These are phyloP conservation scores for Desoria tigrina DNA, from an alignment of 2,888 invertebrate species.

Conservation along the genomic window DNA sequence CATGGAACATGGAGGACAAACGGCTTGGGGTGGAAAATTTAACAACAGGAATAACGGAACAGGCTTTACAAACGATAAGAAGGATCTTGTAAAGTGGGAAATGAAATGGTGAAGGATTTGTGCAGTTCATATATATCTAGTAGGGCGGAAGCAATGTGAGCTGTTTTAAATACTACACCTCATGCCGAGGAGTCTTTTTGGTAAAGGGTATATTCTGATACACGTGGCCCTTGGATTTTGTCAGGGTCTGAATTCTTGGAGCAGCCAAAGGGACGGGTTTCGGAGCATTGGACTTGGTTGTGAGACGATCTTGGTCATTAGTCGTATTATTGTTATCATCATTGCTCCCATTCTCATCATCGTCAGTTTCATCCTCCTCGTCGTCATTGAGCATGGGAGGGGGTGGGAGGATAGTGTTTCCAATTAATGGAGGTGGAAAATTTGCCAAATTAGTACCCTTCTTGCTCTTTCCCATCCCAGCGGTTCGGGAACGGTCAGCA, in stretches of 20 bases:
- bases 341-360: conserved; percentile 24
- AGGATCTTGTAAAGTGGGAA: background rate
- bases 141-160: background rate
- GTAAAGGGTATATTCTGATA: conserved; percentile 63
- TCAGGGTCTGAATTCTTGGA: conserved; percentile 51
- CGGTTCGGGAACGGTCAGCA: conserved; percentile 4
- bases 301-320: conserved; percentile 40
- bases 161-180: conserved; percentile 42
- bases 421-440: conserved; percentile 42
- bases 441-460: conserved; percentile 23
- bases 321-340: conserved; percentile 42
- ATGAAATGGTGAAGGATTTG: background rate
- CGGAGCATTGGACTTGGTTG: conserved; percentile 17
- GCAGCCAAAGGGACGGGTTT: conserved; percentile 48
- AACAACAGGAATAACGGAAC: too few species aligned
- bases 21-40: too few species aligned
- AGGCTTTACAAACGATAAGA: background rate
- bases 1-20: too few species aligned
- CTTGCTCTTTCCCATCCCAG: background rate
- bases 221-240: conserved; percentile 56
- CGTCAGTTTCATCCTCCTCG: conserved; percentile 34
- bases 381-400: conserved; percentile 43
- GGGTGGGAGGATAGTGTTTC: conserved; percentile 43
- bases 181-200: conserved; percentile 57
- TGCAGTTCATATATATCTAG: background rate